Evolutionary conservation across 2,888 invertebrate genomes (phyloP).

Genomic region (Ophion ellenae): DNA sequence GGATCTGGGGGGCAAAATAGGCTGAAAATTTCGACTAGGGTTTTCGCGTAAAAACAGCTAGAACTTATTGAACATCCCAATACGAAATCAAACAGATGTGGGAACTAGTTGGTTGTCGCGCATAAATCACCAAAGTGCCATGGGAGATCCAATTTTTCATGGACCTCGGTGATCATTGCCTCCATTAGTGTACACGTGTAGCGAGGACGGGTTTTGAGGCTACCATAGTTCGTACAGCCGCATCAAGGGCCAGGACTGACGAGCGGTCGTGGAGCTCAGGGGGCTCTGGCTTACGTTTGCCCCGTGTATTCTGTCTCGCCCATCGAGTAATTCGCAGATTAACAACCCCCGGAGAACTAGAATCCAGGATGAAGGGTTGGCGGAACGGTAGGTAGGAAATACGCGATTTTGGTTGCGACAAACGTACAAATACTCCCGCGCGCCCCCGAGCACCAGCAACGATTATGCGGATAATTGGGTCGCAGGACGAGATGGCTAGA

Average conservation of each 20-base stretch:
- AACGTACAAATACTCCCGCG: constrained; percentile 60
- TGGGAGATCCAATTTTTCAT: not conserved
- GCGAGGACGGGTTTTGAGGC: not conserved
- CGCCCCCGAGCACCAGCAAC: constrained; percentile 38
- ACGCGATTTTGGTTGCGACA: constrained; percentile 54
- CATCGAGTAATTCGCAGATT: constrained; percentile 63
- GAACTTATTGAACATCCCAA: too few species aligned
- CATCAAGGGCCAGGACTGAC: constrained; percentile 27
- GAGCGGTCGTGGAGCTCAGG: constrained; percentile 46
- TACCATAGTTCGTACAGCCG: constrained; percentile 1
- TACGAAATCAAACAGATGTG: too few species aligned
- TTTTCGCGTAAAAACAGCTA: too few species aligned
- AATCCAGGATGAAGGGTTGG: constrained; percentile 2
- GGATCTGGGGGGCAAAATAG: too few species aligned
- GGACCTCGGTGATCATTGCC: constrained; percentile 21
- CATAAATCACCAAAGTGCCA: not conserved
- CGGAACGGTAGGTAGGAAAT: constrained; percentile 8
- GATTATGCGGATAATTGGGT: constrained; percentile 71
- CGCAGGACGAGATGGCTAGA: constrained; percentile 35
- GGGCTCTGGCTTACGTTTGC: constrained; percentile 14
- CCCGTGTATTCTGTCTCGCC: constrained; percentile 55
- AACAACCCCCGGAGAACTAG: constrained; percentile 61
- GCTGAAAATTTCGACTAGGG: too few species aligned
- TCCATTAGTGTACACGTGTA: constrained; percentile 43
- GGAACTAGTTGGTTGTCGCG: too few species aligned